Base-by-base conservation (phyloP, 2,113 vertebrate genomes). In the Mesembrinibis cayennensis region DNA sequence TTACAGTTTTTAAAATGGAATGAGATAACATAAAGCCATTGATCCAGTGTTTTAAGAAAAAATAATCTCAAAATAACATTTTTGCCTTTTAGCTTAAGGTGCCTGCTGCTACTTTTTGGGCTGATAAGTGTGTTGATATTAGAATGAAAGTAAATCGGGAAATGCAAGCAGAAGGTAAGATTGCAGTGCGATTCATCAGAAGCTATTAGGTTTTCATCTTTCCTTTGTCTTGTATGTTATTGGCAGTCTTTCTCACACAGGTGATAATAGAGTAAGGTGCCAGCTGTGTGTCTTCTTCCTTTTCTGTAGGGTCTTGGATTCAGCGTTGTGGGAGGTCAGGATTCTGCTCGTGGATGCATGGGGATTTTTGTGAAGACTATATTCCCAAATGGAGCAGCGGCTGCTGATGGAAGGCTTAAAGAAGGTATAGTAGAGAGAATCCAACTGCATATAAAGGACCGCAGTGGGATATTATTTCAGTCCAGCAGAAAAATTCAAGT, bases 351-450 rank as follows among this genome's bases (percentile, higher is more conserved):
- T 3, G 99, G 99, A 78, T 98, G 99, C 85, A 99, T 99, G 99
- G 99, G 99, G 21, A 99, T 99, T 98, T 99, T 99, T 81, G 99
- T 99, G 94, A 99, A 99, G 97, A 99, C 99, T 7, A 99, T 99
- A 97, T 99, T 99, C 87, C 98, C 99, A 76, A 99, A 98, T 34
- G 99, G 99, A 95, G 99, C 99, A 42, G 99, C 99, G 0, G 99
- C 99, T 52, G 99, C 99, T 72, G 99, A 99, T 63, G 99, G 99
- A 92, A 98, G 99, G 76, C 98, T 99, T 53, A 99, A 99, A 97
- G 99, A 99, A 98, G 99, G 99, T 99, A 97, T 13, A 21, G 32
- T 30, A 82, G 23, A 82, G 53, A 70, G 45, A 86, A 62, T 77
- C 36, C 44, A 80, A 23, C 20, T 53, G 18, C 18, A 11, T 49